Evolutionary conservation across 2,113 vertebrate genomes (phyloP).

Genomic region (Caranx ignobilis): DNA sequence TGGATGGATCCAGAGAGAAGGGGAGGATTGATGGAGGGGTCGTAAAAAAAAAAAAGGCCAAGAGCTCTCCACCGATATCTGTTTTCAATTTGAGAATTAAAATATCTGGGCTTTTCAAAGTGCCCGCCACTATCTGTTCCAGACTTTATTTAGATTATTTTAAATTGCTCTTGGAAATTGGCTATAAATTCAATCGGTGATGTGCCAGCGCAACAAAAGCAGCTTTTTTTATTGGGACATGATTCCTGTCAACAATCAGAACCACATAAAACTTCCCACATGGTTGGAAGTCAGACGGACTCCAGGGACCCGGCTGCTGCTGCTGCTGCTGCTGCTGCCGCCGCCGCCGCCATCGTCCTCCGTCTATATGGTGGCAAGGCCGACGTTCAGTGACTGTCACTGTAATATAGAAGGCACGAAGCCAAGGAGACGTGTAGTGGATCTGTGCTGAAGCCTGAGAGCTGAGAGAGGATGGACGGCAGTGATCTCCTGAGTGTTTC

Average conservation of each 20-base stretch:
- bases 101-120: slow-evolving; percentile 50
- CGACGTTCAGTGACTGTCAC: not conserved
- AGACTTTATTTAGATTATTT: slow-evolving; percentile 52
- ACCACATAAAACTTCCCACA: slow-evolving; percentile 27
- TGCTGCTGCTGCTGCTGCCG: slow-evolving; percentile 1
- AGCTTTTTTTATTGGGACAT: slow-evolving; percentile 54
- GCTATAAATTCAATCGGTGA: slow-evolving; percentile 39
- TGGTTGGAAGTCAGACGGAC: slow-evolving; percentile 10
- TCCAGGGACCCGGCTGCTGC: slow-evolving; percentile 25
- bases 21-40: slow-evolving; percentile 9
- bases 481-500: slow-evolving; percentile 39
- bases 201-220: slow-evolving; percentile 54
- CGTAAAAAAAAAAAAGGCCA: slow-evolving; percentile 11
- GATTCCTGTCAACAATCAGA: slow-evolving; percentile 55
- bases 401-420: too few relatives aligned
- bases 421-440: not conserved
- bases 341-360: too few relatives aligned
- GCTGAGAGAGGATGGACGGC: slow-evolving; percentile 21
- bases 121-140: slow-evolving; percentile 37
- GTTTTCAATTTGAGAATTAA: slow-evolving; percentile 48
- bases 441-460: not conserved
- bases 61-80: slow-evolving; percentile 25
- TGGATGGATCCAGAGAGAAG: slow-evolving; percentile 5
- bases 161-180: slow-evolving; percentile 49
- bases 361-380: not conserved